Conservation (phyloP, 2,797 vertebrate genomes). For the Chromobotia macracanthus region DNA sequence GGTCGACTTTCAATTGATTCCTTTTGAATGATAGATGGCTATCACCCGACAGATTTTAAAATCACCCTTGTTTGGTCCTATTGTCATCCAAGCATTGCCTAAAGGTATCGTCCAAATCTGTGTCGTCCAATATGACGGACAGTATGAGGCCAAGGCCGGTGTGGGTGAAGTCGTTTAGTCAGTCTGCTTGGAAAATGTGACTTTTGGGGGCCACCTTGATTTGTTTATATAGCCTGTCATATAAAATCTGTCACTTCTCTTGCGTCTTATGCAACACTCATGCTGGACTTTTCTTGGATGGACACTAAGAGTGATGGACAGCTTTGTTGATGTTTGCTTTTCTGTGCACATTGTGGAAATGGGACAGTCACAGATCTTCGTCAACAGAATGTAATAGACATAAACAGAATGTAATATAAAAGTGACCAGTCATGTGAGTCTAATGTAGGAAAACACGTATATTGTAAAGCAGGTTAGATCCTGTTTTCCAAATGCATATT, state of each 20-base stretch:
- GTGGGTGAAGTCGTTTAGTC: conserved; percentile 17
- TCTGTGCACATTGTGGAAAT: background rate
- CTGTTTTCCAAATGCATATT: conserved; percentile 14
- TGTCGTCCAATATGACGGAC: conserved; percentile 13
- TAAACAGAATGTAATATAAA: background rate
- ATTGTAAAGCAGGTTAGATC: background rate
- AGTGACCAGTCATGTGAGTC: conserved; percentile 2
- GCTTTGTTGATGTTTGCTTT: conserved; percentile 13
- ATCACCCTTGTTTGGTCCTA: background rate
- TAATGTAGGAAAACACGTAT: conserved; percentile 13
- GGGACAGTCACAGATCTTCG: background rate
- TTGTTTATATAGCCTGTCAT: conserved; percentile 51
- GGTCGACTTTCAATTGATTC: background rate
- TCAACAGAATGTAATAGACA: background rate
- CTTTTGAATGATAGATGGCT: background rate
- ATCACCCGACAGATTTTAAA: background rate
- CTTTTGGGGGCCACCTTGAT: conserved; percentile 31
- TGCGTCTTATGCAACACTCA: conserved; percentile 44
- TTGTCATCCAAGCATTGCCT: background rate
- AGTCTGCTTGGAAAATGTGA: conserved; percentile 33
- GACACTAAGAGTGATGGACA: conserved; percentile 22
- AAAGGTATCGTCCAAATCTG: conserved; percentile 2
- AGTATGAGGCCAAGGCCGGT: conserved; percentile 26
- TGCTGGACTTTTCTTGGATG: conserved; percentile 13
- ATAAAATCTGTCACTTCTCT: conserved; percentile 45